Conservation (phyloP, 2,888 invertebrate genomes). For the Epistrophe eligans region DNA sequence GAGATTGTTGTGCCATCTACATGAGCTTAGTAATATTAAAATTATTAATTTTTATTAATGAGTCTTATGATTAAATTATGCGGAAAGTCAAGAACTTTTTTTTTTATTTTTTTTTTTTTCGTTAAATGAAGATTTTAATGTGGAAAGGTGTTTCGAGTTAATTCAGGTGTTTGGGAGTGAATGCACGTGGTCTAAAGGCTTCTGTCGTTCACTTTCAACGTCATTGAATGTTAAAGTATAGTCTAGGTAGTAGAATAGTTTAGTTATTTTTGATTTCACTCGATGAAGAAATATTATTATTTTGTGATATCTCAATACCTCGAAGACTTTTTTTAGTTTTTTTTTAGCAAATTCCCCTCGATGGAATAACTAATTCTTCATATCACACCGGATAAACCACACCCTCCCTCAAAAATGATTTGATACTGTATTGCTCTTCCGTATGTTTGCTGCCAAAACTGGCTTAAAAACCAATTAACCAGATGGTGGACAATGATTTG, state of each 20-base stretch:
- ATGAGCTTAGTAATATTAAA: slow-evolving; percentile 32
- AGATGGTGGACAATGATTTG: too few relatives aligned
- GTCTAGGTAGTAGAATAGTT: neutral
- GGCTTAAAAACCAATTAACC: too few relatives aligned
- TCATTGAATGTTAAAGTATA: neutral
- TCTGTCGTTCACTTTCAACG: slow-evolving; percentile 18
- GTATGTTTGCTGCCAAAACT: too few relatives aligned
- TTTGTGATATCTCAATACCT: too few relatives aligned
- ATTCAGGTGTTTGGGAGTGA: slow-evolving; percentile 14
- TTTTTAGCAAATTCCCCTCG: too few relatives aligned
- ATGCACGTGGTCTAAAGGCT: slow-evolving; percentile 21
- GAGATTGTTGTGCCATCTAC: slow-evolving; percentile 34
- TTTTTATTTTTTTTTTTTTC: neutral
- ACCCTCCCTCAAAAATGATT: too few relatives aligned
- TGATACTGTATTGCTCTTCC: too few relatives aligned
- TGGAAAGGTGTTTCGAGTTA: slow-evolving; percentile 9
- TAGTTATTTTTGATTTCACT: neutral
- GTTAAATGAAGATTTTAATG: neutral
- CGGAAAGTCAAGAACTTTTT: slow-evolving; percentile 7
- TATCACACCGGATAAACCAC: too few relatives aligned
- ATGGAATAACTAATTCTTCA: too few relatives aligned
- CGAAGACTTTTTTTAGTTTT: too few relatives aligned
- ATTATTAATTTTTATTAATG: slow-evolving; percentile 47
- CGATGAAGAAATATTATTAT: neutral
- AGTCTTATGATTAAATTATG: slow-evolving; percentile 32